These are phyloP conservation scores for Ahaetulla prasina DNA, from an alignment of 2,113 vertebrate species.

Conservation along the genomic window DNA sequence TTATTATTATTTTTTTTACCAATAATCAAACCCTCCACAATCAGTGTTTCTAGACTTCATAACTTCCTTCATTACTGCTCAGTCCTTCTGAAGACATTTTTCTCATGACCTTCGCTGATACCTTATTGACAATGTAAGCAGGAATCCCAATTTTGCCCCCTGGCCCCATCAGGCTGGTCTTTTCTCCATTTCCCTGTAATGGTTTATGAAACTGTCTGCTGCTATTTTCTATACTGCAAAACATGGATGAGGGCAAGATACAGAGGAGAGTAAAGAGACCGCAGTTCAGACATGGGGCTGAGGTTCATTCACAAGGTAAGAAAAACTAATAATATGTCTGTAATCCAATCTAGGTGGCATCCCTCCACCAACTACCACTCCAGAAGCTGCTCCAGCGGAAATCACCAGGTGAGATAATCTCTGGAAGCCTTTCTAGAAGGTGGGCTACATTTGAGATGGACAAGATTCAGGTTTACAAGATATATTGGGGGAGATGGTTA, in stretches of 20 bases:
- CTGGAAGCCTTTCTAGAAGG: not conserved
- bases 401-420: conserved; percentile 23
- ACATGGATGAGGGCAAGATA: not conserved
- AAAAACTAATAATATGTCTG: not conserved
- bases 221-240: not conserved
- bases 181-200: not conserved
- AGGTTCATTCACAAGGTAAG: not conserved
- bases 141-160: not conserved
- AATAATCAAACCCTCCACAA: not conserved
- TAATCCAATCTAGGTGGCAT: conserved; percentile 17
- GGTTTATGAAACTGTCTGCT: not conserved
- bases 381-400: not conserved
- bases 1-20: not conserved
- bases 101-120: not conserved
- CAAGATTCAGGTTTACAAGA: not conserved
- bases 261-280: not conserved
- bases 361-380: fast-evolving
- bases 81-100: not conserved
- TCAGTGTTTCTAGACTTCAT: not conserved
- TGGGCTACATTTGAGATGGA: not conserved
- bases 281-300: too few species aligned
- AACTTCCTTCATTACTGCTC: not conserved
- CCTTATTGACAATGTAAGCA: not conserved
- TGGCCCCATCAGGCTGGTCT: not conserved
- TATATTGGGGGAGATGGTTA: not conserved